A percentile compares a stretch with the other conserved stretches of the same genome.
Evolutionary conservation across 2,888 invertebrate genomes (phyloP).

Genomic region (Agrochola lychnidis): DNA sequence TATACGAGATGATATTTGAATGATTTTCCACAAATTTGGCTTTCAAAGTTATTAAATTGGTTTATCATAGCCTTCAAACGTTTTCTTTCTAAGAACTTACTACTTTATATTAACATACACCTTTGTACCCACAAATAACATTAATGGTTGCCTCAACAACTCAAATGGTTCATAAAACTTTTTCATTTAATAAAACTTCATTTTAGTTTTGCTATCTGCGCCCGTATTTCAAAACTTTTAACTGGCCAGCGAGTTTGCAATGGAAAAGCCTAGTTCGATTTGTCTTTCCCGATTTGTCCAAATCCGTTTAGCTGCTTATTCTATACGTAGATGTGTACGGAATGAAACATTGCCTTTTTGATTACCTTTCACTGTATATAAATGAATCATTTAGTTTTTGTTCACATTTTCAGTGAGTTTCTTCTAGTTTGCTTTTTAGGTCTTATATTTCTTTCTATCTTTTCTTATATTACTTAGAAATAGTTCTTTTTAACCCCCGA

Average conservation of each 20-base stretch:
- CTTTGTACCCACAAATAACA: conserved; percentile 1
- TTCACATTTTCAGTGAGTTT: neutral
- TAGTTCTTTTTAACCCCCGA: no score
- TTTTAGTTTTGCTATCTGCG: conserved; percentile 46
- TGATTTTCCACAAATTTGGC: no score
- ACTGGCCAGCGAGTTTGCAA: conserved; percentile 43
- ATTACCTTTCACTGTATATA: conserved; percentile 25
- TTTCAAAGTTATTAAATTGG: no score
- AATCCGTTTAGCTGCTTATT: conserved; percentile 57
- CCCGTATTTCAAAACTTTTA: conserved; percentile 55
- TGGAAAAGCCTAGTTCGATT: conserved; percentile 61
- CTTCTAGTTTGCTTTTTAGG: neutral
- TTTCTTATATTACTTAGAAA: no score
- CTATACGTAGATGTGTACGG: conserved; percentile 18
- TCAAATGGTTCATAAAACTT: conserved; percentile 19
- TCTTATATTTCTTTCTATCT: neutral
- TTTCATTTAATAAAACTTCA: conserved; percentile 51
- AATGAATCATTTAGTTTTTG: conserved; percentile 22
- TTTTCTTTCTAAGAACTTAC: neutral
- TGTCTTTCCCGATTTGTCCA: conserved; percentile 52
- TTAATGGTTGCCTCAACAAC: neutral
- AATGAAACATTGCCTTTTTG: conserved; percentile 35
- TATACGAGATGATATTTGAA: no score
- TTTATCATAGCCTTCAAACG: neutral
- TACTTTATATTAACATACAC: neutral